These are phyloP conservation scores for Holocentrus rufus DNA, from an alignment of 2,797 vertebrate species.

Conservation along the genomic window DNA sequence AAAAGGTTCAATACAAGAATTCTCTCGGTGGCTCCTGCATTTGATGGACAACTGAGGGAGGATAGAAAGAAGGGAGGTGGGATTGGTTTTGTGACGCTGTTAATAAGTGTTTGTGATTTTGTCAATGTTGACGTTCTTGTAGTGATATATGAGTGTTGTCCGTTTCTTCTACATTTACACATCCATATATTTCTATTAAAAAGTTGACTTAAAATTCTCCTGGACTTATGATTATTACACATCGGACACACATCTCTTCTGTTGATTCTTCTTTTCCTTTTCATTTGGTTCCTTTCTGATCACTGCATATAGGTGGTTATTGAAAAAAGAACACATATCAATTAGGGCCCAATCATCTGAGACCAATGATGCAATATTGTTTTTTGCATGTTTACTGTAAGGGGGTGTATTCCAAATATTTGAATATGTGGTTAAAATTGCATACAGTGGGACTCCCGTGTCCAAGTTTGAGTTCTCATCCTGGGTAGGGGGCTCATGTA, in stretches of 20 bases:
- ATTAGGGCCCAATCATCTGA: not conserved
- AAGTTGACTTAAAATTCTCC: not conserved
- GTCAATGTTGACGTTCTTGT: slow-evolving; percentile 49
- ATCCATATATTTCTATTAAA: slow-evolving; percentile 64
- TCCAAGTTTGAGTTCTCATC: not conserved
- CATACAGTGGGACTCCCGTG: not conserved
- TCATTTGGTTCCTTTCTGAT: not conserved
- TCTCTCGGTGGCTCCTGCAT: not conserved
- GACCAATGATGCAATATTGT: not conserved
- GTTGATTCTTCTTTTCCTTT: not conserved
- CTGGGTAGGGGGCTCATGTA: not conserved
- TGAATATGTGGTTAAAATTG: not conserved
- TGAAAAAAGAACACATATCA: not conserved
- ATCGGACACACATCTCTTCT: not conserved
- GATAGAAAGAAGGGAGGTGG: slow-evolving; percentile 42
- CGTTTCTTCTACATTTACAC: slow-evolving; percentile 45
- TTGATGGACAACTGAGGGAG: not conserved
- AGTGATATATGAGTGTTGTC: slow-evolving; percentile 48
- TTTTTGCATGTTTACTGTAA: not conserved
- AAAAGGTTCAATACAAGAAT: not conserved
- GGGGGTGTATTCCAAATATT: not conserved
- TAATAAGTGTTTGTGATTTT: slow-evolving; percentile 58
- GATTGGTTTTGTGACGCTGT: slow-evolving; percentile 38
- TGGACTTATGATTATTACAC: slow-evolving; percentile 18
- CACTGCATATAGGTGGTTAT: not conserved